These are phyloP conservation scores for Oedothorax gibbosus DNA, from an alignment of 1,140 invertebrate genomes.

Conservation along the genomic window DNA sequence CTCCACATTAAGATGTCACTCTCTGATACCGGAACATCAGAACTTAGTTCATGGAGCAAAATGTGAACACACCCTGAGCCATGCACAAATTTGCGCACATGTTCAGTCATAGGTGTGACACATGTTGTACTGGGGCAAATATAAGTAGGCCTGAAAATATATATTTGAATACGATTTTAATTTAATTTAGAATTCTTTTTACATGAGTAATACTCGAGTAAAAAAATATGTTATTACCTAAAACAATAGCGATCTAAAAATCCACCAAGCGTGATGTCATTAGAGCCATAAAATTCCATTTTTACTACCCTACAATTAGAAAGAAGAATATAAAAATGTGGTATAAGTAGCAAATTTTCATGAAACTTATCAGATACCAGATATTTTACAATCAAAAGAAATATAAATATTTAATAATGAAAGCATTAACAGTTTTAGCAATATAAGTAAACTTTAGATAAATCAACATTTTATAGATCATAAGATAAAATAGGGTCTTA, in stretches of 20 bases:
- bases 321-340: background rate
- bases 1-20: constrained; percentile 87
- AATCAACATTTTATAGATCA: no score
- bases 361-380: no score
- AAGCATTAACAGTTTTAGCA: no score
- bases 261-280: constrained; percentile 93
- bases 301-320: constrained; percentile 78
- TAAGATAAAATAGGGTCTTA: no score
- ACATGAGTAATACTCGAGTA: background rate
- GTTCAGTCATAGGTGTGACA: constrained; percentile 86
- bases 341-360: no score
- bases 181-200: background rate
- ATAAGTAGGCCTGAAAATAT: constrained; percentile 74
- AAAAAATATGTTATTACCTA: constrained; percentile 68
- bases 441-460: no score
- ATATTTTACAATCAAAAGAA: no score
- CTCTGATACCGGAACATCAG: constrained; percentile 61
- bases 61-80: constrained; percentile 81
- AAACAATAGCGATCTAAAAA: constrained; percentile 96
- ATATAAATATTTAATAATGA: no score
- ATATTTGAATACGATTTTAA: background rate
- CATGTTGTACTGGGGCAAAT: constrained; percentile 85
- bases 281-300: constrained; percentile 94
- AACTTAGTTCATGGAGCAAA: constrained; percentile 73
- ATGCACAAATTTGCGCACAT: constrained; percentile 87